Evolutionary conservation across 2,888 invertebrate genomes (phyloP), one percentile per base, ranked within the genome.

Genomic region (Junonia oenone): DNA sequence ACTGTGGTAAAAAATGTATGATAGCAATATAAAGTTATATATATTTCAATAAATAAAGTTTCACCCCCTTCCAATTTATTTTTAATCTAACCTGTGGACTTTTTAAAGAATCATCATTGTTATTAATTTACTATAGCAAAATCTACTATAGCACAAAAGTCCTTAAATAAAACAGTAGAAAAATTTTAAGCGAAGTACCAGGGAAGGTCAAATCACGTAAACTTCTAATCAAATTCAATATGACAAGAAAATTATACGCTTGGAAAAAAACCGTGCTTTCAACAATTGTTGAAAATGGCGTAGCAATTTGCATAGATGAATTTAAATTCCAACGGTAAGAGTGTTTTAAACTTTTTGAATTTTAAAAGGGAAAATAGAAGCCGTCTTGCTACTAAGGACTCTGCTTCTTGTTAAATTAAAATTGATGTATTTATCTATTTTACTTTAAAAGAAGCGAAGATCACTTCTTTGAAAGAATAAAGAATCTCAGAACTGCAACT

Each of bases 241-340:
- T 27, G 51, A 45, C 37, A 52, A 6, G 17, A 27, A 52, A 52
- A 45, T 52, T 35, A 37, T 52, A 33, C 45, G 22, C 37, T 35
- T 37, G 31, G 40, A 45, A 45, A 61, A 61, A 45, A 56, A 45
- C 35, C 48, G 45, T 40, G 29, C 31, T 47, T 27, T 56, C 43
- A 47, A 51, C 45, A 52, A 51, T 45, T 35, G 51, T 35, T 51
- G 40, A 51, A 47, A 56, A 56, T 48, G 51, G 51, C 35, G 45
- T 26, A 46, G 43, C 51, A 56, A 51, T 56, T 56, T 56, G 47
- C 56, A 56, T 56, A 56, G 51, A 56, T 56, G 47, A 51, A 56
- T 51, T 56, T 47, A 46, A 56, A 51, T 47, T 56, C 40, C 31
- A 51, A 51, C 27, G 45, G 31, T 45, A 45, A 45, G 45, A 37